These are phyloP conservation scores for Encarsia formosa DNA, from an alignment of 2,888 invertebrate genomes.

Conservation along the genomic window DNA sequence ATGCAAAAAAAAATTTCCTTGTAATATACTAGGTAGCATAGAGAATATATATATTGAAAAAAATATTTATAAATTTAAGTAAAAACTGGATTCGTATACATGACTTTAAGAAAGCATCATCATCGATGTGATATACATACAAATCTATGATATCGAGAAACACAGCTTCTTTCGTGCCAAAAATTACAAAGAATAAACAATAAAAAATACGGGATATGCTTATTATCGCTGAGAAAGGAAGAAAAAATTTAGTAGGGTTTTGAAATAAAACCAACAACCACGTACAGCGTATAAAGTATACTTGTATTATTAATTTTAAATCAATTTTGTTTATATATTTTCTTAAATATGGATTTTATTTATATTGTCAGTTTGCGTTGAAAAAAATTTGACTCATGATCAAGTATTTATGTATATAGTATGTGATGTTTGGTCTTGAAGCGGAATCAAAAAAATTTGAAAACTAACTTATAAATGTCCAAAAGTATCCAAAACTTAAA, in stretches of 20 bases:
- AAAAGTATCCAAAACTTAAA: no score
- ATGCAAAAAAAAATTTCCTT: constrained; percentile 33
- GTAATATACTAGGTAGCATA: constrained; percentile 38
- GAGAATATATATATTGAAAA: constrained; percentile 22
- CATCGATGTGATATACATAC: constrained; percentile 28
- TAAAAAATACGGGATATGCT: constrained; percentile 4
- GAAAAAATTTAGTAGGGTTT: not conserved
- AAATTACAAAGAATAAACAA: constrained; percentile 12
- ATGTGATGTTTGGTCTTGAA: no score
- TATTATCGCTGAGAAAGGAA: constrained; percentile 5
- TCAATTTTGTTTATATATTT: no score
- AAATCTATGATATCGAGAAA: constrained; percentile 22
- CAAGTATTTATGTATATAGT: no score
- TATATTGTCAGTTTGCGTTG: no score
- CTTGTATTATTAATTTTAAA: no score
- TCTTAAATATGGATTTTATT: no score
- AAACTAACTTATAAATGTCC: no score
- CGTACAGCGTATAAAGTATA: not conserved
- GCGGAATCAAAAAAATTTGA: no score
- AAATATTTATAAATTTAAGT: constrained; percentile 6
- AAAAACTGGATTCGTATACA: constrained; percentile 9
- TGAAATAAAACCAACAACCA: not conserved
- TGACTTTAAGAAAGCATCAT: constrained; percentile 26
- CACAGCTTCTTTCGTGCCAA: constrained; percentile 28
- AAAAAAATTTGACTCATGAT: no score